These are phyloP conservation scores for Nesidiocoris tenuis DNA, from an alignment of 2,888 invertebrate genomes.

Conservation along the genomic window DNA sequence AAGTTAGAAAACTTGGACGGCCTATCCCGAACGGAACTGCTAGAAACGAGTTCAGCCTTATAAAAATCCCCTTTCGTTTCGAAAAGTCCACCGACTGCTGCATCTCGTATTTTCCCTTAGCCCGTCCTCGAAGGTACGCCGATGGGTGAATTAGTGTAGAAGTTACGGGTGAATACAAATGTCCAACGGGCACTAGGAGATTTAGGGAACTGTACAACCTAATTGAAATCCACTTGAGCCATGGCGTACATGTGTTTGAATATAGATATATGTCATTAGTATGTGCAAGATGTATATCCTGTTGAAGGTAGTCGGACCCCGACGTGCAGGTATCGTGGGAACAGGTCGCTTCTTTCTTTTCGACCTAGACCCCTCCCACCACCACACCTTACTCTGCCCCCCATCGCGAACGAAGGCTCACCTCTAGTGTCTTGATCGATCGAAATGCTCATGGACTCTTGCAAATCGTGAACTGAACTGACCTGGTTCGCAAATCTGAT, in stretches of 20 bases:
- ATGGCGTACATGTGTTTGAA: constrained; percentile 47
- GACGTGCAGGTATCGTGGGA: constrained; percentile 47
- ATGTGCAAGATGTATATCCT: constrained; percentile 45
- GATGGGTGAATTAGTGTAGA: constrained; percentile 36
- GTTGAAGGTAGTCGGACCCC: constrained; percentile 24
- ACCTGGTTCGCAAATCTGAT: neutral
- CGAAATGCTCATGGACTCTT: neutral
- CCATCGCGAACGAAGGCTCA: neutral
- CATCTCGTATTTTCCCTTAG: neutral
- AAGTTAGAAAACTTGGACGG: neutral
- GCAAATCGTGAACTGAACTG: neutral
- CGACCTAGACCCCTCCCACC: neutral
- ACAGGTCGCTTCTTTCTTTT: constrained; percentile 17
- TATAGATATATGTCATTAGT: constrained; percentile 48
- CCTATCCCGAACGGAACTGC: neutral
- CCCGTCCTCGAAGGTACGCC: neutral
- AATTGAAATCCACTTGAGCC: constrained; percentile 47
- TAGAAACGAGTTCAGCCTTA: neutral
- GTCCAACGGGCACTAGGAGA: constrained; percentile 26
- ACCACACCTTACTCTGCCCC: neutral
- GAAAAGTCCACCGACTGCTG: neutral
- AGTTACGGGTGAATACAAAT: constrained; percentile 42
- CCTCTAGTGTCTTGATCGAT: neutral
- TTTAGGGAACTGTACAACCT: constrained; percentile 46
- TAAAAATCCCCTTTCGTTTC: neutral